Evolutionary conservation across 2,888 invertebrate genomes (phyloP).

Genomic region (Eupithecia exiguata): DNA sequence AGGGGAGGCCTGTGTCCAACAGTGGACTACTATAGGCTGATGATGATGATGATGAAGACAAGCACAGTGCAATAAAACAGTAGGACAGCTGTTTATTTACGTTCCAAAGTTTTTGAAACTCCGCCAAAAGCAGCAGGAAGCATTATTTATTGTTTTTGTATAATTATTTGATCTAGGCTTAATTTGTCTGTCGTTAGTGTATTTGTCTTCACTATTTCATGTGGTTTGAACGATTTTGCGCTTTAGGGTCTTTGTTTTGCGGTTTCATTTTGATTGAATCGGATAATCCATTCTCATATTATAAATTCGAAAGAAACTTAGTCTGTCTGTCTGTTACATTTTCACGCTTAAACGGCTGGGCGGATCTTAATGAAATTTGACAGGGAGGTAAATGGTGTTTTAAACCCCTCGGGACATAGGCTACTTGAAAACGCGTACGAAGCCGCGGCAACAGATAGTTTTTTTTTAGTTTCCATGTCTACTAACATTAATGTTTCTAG

Average conservation of each 20-base stretch:
- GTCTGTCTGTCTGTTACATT: no score
- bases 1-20: no score
- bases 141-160: conserved; percentile 14
- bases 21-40: no score
- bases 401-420: no score
- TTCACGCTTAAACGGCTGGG: no score
- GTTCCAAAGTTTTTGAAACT: conserved; percentile 7
- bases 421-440: no score
- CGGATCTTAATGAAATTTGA: no score
- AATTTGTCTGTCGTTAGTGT: conserved; percentile 15
- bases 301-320: no score
- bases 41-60: no score
- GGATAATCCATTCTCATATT: no score
- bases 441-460: neutral
- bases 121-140: conserved; percentile 11
- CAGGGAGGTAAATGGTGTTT: no score
- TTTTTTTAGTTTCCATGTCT: neutral
- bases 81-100: conserved; percentile 12
- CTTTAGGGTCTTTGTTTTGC: neutral
- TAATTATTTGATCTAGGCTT: conserved; percentile 15
- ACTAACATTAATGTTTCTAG: neutral
- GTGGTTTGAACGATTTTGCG: neutral
- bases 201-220: conserved; percentile 11
- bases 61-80: neutral
- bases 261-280: neutral